These are phyloP conservation scores for Melieria crassipennis DNA, from an alignment of 2,888 invertebrate species.

Conservation along the genomic window DNA sequence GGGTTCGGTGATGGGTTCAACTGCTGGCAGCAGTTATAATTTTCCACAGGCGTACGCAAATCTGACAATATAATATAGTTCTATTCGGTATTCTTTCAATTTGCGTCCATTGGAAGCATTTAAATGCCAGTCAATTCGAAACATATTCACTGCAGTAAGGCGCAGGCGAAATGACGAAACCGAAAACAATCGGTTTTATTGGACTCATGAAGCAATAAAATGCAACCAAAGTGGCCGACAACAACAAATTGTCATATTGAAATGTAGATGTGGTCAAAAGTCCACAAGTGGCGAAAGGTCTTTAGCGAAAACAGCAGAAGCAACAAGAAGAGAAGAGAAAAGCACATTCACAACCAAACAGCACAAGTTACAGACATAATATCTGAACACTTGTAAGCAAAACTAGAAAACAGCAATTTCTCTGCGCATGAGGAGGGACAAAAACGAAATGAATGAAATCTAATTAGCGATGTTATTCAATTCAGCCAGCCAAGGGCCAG, in stretches of 20 bases:
- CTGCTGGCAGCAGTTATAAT: too few species aligned
- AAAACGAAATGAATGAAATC: constrained; percentile 16
- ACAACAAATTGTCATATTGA: neutral
- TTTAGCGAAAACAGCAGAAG: neutral
- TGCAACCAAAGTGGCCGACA: neutral
- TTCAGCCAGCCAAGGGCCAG: neutral
- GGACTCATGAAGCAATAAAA: neutral
- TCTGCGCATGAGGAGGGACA: neutral
- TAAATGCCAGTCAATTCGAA: neutral
- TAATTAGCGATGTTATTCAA: constrained; percentile 20
- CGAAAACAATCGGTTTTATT: neutral
- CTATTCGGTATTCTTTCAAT: too few species aligned
- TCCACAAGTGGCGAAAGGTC: constrained; percentile 20
- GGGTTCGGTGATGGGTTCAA: too few species aligned
- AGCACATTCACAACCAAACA: neutral
- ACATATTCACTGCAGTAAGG: neutral
- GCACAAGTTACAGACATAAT: neutral
- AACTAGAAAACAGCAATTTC: neutral
- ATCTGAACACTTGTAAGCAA: neutral
- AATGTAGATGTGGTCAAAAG: constrained; percentile 10
- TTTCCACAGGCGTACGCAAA: too few species aligned
- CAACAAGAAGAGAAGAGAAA: neutral
- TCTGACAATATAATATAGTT: too few species aligned
- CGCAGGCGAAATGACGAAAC: neutral
- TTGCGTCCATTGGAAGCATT: too few species aligned